Percentiles rank a stretch among this genome's conserved stretches.
Conservation (phyloP, 2,888 invertebrate genomes). For the Cephus runcator region DNA sequence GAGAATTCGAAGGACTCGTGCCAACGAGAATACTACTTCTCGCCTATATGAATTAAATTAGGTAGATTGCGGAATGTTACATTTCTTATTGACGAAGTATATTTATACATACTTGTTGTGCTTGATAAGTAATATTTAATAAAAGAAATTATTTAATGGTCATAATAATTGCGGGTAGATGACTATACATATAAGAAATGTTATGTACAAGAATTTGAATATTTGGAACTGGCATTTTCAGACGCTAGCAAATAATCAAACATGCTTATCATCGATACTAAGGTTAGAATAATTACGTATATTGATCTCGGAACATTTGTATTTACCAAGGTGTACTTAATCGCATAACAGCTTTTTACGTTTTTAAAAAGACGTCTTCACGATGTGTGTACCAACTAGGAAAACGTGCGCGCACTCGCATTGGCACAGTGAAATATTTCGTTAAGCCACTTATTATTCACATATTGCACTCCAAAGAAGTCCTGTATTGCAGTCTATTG, state of each 20-base stretch:
- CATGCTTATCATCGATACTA: neutral
- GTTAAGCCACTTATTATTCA: neutral
- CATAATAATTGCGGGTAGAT: neutral
- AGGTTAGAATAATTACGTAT: neutral
- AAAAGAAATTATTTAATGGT: neutral
- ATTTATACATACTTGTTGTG: neutral
- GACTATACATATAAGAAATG: neutral
- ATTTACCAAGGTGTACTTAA: neutral
- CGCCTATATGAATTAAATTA: neutral
- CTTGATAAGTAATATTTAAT: neutral
- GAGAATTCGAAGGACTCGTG: neutral
- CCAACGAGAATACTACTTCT: neutral
- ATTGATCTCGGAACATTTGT: neutral
- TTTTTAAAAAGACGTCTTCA: neutral
- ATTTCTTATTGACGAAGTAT: neutral
- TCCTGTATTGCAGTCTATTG: neutral
- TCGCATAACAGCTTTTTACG: neutral
- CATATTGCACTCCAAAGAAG: neutral
- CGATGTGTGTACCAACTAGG: neutral
- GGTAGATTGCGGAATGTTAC: neutral
- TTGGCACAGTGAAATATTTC: neutral
- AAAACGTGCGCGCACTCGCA: neutral
- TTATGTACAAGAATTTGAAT: neutral
- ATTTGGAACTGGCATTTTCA: neutral
- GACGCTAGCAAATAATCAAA: too few species aligned